phyloP scores from a whole-genome alignment of 2,888 invertebrate species.

The Andrena haemorrhoa region DNA sequence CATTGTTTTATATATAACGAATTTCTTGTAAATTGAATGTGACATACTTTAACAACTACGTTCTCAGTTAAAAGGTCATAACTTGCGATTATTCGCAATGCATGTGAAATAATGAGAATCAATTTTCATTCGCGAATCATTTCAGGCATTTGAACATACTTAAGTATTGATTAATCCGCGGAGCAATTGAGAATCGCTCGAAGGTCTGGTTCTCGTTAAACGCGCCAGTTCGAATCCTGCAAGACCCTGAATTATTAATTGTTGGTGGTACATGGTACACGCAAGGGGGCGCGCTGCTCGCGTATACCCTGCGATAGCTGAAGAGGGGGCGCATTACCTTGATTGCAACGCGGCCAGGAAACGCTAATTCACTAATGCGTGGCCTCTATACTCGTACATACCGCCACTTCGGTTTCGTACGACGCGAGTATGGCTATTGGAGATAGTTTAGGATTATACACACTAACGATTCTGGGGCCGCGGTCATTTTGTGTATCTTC shows the following conservation, averaged over 20 bases:
- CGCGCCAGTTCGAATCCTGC: constrained; percentile 37
- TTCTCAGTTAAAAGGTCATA: too few relatives aligned
- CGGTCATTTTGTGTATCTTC: constrained; percentile 37
- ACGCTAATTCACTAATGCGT: constrained; percentile 83
- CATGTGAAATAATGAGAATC: too few relatives aligned
- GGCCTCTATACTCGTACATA: constrained; percentile 70
- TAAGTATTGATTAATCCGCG: constrained; percentile 40
- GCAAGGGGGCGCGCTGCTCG: constrained; percentile 56
- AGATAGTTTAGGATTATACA: constrained; percentile 72
- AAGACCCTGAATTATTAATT: constrained; percentile 76
- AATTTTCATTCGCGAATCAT: too few relatives aligned
- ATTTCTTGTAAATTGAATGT: too few relatives aligned
- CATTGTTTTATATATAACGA: too few relatives aligned
- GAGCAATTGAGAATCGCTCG: constrained; percentile 45
- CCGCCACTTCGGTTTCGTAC: constrained; percentile 66
- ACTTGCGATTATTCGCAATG: too few relatives aligned
- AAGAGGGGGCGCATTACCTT: constrained; percentile 78
- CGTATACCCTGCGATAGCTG: constrained; percentile 25
- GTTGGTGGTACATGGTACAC: constrained; percentile 55
- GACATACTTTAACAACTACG: too few relatives aligned
- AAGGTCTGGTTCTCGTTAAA: constrained; percentile 39
- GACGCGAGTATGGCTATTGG: constrained; percentile 53
- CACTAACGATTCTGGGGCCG: constrained; percentile 55
- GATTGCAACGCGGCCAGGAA: constrained; percentile 81
- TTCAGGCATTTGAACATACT: constrained; percentile 10